Base-by-base conservation (phyloP, 1,140 invertebrate genomes). In the Sycobia sp. region DNA sequence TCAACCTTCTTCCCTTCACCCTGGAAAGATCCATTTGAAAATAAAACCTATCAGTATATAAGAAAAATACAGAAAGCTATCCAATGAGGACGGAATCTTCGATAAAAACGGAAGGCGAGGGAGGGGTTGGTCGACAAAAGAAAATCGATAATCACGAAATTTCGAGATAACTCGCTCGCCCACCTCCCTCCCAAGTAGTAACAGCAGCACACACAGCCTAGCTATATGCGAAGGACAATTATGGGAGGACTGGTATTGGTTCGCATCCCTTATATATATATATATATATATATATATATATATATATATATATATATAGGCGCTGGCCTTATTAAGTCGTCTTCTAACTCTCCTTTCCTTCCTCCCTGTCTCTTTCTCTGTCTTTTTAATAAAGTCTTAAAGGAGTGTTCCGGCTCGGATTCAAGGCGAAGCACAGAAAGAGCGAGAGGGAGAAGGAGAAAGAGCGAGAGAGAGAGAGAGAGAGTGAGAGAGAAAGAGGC, bases 311-410 rank as follows among this genome's bases (percentile, higher is more conserved):
- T 36, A 13, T 20, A 20, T 47, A 58, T 58, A 47, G 8, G 34
- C 20, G 34, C 41, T 7, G 39, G 14, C 23, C 58, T 61, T 73
- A 79, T 80, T 79, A 80, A 81, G 79, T 79, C 68, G 72, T 75
- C n/a, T n/a, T 78, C 73, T 68, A 56, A 67, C 59, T 53, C 59
- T 50, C 66, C 67, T 53, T 72, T 73, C 73, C 75, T 77, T n/a
- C n/a, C n/a, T n/a, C n/a, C n/a, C n/a, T n/a, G n/a, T n/a, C n/a
- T n/a, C n/a, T n/a, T n/a, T n/a, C n/a, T n/a, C n/a, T n/a, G n/a
- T n/a, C n/a, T 79, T 79, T 78, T 75, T 81, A 76, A 81, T 81
- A 78, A 80, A 81, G 74, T 77, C 74, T 71, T 80, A 68, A 65
- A 29, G 22, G 41, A 44, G 32, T 65, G 59, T 64, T 61, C 64